phyloP scores from a whole-genome alignment of 2,113 vertebrate species.

The Monarcha castaneiventris region DNA sequence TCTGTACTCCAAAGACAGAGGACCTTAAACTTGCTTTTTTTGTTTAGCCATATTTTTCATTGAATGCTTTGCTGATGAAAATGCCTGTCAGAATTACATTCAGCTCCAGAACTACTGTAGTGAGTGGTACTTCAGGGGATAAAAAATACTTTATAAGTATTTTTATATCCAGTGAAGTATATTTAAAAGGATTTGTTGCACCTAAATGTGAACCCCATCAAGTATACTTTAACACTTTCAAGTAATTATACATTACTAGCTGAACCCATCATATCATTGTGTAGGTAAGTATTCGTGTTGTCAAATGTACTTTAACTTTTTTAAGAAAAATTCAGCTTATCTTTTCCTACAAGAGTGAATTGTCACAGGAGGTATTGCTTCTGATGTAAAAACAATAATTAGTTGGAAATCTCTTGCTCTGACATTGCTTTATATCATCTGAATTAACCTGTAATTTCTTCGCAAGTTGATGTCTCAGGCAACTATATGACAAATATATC shows the following conservation, averaged over 20 bases:
- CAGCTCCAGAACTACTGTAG: neutral
- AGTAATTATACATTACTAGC: constrained; percentile 17
- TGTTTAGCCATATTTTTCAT: neutral
- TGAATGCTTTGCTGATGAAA: neutral
- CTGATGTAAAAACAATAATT: constrained; percentile 10
- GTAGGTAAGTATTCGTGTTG: neutral
- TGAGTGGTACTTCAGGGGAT: neutral
- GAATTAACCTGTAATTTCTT: constrained; percentile 29
- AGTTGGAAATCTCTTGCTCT: neutral
- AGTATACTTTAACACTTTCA: neutral
- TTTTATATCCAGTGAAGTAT: neutral
- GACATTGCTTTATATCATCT: neutral
- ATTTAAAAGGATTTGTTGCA: constrained; percentile 14
- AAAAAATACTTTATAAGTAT: neutral
- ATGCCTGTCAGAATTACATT: neutral
- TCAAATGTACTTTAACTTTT: neutral
- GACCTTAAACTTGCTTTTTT: neutral
- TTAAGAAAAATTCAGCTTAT: neutral
- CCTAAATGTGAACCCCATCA: neutral
- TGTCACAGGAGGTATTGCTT: neutral
- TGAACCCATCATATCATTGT: neutral
- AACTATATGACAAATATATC: neutral
- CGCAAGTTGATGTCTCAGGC: neutral
- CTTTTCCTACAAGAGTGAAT: neutral
- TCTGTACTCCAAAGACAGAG: neutral